Conservation (phyloP, 35 echinoderm and acorn worm species). For the Holothuria glaberrima region DNA sequence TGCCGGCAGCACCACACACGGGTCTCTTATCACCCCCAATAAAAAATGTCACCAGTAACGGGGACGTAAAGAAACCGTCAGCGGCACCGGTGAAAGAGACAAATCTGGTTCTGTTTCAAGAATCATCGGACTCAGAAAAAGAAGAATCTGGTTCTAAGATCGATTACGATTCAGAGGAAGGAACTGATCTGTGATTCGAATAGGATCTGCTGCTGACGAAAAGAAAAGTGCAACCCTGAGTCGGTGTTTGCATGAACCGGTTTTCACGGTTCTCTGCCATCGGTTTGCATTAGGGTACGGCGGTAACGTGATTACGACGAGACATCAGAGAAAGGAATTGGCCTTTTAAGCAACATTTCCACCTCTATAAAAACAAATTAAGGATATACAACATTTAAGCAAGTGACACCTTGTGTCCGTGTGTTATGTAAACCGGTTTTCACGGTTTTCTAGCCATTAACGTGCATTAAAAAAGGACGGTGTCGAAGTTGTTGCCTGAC, state of each 20-base stretch:
- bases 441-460: too few relatives aligned
- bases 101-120: conserved; percentile 85
- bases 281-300: not conserved
- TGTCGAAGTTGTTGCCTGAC: too few relatives aligned
- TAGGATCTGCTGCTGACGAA: not conserved
- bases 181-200: conserved; percentile 75
- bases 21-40: not conserved
- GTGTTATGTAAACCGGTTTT: too few relatives aligned
- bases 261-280: not conserved
- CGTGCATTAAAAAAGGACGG: too few relatives aligned
- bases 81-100: conserved; percentile 69
- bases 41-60: conserved; percentile 24
- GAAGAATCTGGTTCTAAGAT: conserved; percentile 44
- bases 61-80: conserved; percentile 17
- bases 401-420: too few relatives aligned
- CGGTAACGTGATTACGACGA: not conserved
- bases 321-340: not conserved
- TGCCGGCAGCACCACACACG: conserved; percentile 22
- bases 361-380: not conserved
- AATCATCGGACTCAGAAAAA: conserved; percentile 36
- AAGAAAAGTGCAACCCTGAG: not conserved
- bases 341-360: not conserved
- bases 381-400: too few relatives aligned
- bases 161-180: conserved; percentile 74
- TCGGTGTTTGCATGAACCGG: not conserved